phyloP scores from a whole-genome alignment of 2,888 invertebrate genomes.

The Andrena flavipes region DNA sequence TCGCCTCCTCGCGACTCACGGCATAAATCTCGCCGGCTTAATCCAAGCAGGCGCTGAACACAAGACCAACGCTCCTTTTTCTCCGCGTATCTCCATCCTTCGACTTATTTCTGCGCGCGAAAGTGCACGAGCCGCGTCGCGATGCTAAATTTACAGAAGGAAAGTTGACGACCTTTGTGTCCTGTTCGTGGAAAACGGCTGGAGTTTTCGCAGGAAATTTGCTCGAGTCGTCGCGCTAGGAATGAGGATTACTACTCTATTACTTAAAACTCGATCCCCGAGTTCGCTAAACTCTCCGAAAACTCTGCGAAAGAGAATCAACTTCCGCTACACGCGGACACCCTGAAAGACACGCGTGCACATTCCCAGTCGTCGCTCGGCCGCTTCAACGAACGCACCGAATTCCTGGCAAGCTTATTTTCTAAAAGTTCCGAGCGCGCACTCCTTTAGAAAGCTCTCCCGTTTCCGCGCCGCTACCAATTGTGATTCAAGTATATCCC shows the following conservation, averaged over 20 bases:
- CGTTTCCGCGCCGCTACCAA: too few species aligned
- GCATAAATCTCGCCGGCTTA: slow-evolving; percentile 63
- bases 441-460: too few species aligned
- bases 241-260: background rate
- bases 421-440: background rate
- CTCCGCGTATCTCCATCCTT: slow-evolving; percentile 36
- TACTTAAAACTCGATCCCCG: too few species aligned
- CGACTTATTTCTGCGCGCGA: slow-evolving; percentile 20
- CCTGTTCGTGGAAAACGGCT: background rate
- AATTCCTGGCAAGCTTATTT: slow-evolving; percentile 23
- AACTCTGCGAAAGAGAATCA: too few species aligned
- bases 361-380: background rate
- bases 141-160: slow-evolving; percentile 38
- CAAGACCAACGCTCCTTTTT: slow-evolving; percentile 51
- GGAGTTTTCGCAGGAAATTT: too few species aligned
- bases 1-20: slow-evolving; percentile 49
- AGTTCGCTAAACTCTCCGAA: too few species aligned
- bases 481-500: too few species aligned
- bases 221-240: background rate
- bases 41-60: slow-evolving; percentile 45
- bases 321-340: too few species aligned
- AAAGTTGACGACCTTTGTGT: slow-evolving; percentile 24
- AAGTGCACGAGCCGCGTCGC: slow-evolving; percentile 5
- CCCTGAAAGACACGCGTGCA: background rate
- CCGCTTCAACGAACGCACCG: slow-evolving; percentile 15